A percentile compares a stretch with the other conserved stretches of the same genome.
Conservation (phyloP, 2,797 vertebrate genomes). For the Darevskia nairensis region DNA sequence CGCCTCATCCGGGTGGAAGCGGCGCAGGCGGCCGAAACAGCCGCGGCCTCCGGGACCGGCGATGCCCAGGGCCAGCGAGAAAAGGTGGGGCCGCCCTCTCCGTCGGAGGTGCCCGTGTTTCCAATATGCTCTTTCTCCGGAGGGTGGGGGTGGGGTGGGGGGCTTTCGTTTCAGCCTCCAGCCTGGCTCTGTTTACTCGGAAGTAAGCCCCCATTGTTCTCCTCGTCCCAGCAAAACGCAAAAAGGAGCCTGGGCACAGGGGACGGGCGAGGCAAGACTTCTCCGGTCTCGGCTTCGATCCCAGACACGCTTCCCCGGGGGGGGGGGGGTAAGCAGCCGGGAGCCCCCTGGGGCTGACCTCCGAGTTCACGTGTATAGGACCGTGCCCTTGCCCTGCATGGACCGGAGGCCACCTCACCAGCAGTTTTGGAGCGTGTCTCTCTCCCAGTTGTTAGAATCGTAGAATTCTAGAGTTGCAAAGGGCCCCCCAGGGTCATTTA, state of each 20-base stretch:
- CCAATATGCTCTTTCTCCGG: too few relatives aligned
- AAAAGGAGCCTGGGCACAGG: background rate
- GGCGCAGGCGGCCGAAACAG: slow-evolving; percentile 79
- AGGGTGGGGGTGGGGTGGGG: background rate
- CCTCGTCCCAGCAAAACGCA: background rate
- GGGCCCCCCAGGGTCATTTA: too few relatives aligned
- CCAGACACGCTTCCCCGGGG: background rate
- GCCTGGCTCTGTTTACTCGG: background rate
- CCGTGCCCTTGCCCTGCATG: too few relatives aligned
- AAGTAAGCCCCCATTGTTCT: background rate
- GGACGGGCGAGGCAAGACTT: background rate
- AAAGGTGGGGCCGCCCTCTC: slow-evolving; percentile 31
- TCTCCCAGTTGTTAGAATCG: too few relatives aligned
- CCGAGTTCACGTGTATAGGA: background rate
- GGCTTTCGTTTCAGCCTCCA: background rate
- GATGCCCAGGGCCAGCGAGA: slow-evolving; percentile 67
- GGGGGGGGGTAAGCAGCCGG: background rate
- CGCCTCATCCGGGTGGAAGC: slow-evolving; percentile 92
- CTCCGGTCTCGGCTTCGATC: background rate
- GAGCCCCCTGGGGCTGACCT: rapidly evolving
- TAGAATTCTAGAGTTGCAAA: too few relatives aligned
- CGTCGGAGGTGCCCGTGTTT: background rate
- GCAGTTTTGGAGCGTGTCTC: too few relatives aligned
- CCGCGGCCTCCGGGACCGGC: slow-evolving; percentile 74
- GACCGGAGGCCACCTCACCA: too few relatives aligned